Base-by-base conservation (phyloP, 2,113 vertebrate genomes). In the Saccopteryx bilineata region DNA sequence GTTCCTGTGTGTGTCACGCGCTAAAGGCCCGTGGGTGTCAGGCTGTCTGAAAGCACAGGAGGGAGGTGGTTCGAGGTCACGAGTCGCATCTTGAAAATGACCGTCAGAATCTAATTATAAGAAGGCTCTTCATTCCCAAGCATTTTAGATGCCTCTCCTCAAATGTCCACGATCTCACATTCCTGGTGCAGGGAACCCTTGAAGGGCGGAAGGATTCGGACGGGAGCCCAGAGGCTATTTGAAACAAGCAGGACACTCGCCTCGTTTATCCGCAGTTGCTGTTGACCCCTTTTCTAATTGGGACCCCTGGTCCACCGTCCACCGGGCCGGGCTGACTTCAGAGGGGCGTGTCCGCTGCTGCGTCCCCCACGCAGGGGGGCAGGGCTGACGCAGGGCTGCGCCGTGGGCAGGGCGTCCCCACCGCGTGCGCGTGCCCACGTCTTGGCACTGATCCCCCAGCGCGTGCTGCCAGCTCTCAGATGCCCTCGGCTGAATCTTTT, bases 31-130 rank as follows among this genome's bases (percentile, higher is more conserved):
- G 24, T 11, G 24, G 24, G 71, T 50, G 72, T 12, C 24, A 1
- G 48, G 72, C 72, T 46, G 5, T 7, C 72, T 0, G 24, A 5
- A 2, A 31, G 48, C 72, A 5, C 7, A 48, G 46, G 74, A 52
- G 14, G 5, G 26, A 31, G 0, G 10, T 2, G 14, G 74, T 4
- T 5, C 1, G 10, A 5, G 10, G 26, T 5, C 33, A 15, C 5
- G 15, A 15, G 2, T 26, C 0, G 48, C 52, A 50, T 5, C 74
- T 9, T 28, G 48, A 11, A 76, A 31, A 5, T 3, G 9, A 28
- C 74, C 5, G 0, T 52, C 8, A 15, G 48, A 54, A 18, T 50
- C 74, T 2, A 52, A 19, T 9, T 10, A 17, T 28, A 18, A 31
- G 0, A 26, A 5, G 4, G 15, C 72, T 76, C 31, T 52, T 76